These are phyloP conservation scores for Aphelinus certus DNA, from an alignment of 1,140 invertebrate genomes.

Conservation along the genomic window DNA sequence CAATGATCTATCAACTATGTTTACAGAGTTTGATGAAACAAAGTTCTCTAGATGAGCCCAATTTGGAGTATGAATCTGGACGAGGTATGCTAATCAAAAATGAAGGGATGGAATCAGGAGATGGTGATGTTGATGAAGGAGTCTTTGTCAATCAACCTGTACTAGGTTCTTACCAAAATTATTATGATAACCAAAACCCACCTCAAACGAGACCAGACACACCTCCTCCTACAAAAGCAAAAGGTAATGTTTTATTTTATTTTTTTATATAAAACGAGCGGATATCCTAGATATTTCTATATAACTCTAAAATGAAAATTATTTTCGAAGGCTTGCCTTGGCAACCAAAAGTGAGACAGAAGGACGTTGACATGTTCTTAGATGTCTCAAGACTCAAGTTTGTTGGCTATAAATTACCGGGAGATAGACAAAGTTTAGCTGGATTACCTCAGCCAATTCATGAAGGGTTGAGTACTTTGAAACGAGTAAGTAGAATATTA, in stretches of 20 bases:
- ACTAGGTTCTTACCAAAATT: slow-evolving; percentile 48
- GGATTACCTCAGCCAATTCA: slow-evolving; percentile 95
- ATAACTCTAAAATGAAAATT: slow-evolving; percentile 9
- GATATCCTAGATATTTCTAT: not conserved
- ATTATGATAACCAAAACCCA: slow-evolving; percentile 55
- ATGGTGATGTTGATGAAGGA: slow-evolving; percentile 50
- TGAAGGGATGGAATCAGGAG: slow-evolving; percentile 64
- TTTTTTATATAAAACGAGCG: not conserved
- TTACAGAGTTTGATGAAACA: slow-evolving; percentile 88
- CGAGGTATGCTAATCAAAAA: slow-evolving; percentile 52
- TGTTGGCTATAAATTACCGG: slow-evolving; percentile 89
- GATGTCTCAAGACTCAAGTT: slow-evolving; percentile 94
- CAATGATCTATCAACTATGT: slow-evolving; percentile 32
- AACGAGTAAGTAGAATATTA: slow-evolving; percentile 66
- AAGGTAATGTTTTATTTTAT: slow-evolving; percentile 48
- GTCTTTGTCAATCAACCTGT: slow-evolving; percentile 45
- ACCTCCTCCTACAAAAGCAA: slow-evolving; percentile 59
- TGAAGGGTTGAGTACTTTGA: slow-evolving; percentile 91
- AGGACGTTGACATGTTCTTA: slow-evolving; percentile 91
- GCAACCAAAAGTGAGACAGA: slow-evolving; percentile 95
- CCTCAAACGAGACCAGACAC: slow-evolving; percentile 61
- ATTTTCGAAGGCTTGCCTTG: slow-evolving; percentile 79
- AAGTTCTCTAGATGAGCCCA: slow-evolving; percentile 89
- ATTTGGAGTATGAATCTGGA: slow-evolving; percentile 54
- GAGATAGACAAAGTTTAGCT: slow-evolving; percentile 86